Percentiles rank a stretch among this genome's conserved stretches.
These are phyloP conservation scores for Australoheros facetus DNA, from an alignment of 2,797 vertebrate species.

Conservation along the genomic window DNA sequence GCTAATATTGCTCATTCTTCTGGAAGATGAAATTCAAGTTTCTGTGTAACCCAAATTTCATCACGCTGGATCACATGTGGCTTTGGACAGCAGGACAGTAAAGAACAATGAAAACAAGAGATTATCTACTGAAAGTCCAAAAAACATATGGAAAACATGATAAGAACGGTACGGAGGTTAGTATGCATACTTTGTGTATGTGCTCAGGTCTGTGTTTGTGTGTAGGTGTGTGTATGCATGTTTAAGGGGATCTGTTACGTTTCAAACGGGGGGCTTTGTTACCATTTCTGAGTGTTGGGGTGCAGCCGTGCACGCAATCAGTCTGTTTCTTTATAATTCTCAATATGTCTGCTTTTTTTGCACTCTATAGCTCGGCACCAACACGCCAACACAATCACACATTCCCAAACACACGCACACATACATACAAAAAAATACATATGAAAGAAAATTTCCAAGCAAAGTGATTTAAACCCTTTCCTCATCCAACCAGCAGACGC, in stretches of 20 bases:
- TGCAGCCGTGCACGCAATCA: constrained; percentile 75
- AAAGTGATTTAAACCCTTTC: constrained; percentile 67
- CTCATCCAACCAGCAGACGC: constrained; percentile 61
- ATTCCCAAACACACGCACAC: constrained; percentile 29
- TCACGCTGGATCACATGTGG: background rate
- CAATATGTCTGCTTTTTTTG: constrained; percentile 57
- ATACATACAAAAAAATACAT: constrained; percentile 19
- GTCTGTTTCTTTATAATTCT: constrained; percentile 74
- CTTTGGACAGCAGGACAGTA: background rate
- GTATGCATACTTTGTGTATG: constrained; percentile 34
- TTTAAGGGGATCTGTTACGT: constrained; percentile 67
- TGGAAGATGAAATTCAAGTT: background rate
- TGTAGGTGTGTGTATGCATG: constrained; percentile 42
- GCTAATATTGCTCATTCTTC: background rate
- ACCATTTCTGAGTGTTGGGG: constrained; percentile 77
- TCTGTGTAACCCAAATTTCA: background rate
- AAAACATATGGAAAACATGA: constrained; percentile 9
- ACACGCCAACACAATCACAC: constrained; percentile 57
- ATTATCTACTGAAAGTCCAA: background rate
- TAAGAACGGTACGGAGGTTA: constrained; percentile 12
- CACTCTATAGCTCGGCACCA: constrained; percentile 67
- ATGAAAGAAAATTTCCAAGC: constrained; percentile 28
- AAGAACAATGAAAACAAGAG: background rate
- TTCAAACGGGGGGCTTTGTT: constrained; percentile 72
- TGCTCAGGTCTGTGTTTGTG: constrained; percentile 32